Evolutionary conservation across 2,888 invertebrate species (phyloP), one percentile per base, ranked within the genome.

Genomic region (Netelia virgata): DNA sequence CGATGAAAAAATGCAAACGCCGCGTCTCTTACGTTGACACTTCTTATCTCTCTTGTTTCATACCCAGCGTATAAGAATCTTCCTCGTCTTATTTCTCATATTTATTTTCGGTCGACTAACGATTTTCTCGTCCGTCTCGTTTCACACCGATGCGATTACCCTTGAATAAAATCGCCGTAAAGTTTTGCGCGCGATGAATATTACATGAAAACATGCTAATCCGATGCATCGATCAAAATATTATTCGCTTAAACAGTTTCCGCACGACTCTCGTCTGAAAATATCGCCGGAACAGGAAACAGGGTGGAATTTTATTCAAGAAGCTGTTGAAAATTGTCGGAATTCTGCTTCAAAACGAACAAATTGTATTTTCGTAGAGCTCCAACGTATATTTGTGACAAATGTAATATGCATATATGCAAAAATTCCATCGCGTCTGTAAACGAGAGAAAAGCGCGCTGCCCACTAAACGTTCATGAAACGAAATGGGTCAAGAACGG

Each of bases 401-500:
- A 9, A 68, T 3, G 43, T 20, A 68, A 64, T 18, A 43, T 47
- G 47, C 11, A 47, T 10, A 47, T 47, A 47, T 61, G 14, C 18
- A 61, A 63, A 57, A 70, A 83, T 70, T 63, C 50, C 57, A 36
- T 72, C 41, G 86, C 69, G 70, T 82, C 57, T 79, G 36, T 75
- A 63, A 47, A n/a, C 53, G 41, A 53, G 23, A 57, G n/a, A 70
- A 75, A 63, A 83, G 83, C 47, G 57, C 75, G 50, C 75, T 81
- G 70, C 82, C 85, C 74, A 85, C 85, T 86, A 80, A 80, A 66
- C 86, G 88, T 85, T 90, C 88, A 89, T 89, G 86, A 87, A 86
- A 88, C 83, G 85, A 91, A 92, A 90, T 88, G 88, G 91, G 90
- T 92, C 91, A 91, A 91, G 92, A 91, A 86, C 90, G 87, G 72